Percentiles rank a stretch among this genome's conserved stretches.
These are phyloP conservation scores for Sternotherus odoratus DNA, from an alignment of 2,797 vertebrate genomes.

Conservation along the genomic window DNA sequence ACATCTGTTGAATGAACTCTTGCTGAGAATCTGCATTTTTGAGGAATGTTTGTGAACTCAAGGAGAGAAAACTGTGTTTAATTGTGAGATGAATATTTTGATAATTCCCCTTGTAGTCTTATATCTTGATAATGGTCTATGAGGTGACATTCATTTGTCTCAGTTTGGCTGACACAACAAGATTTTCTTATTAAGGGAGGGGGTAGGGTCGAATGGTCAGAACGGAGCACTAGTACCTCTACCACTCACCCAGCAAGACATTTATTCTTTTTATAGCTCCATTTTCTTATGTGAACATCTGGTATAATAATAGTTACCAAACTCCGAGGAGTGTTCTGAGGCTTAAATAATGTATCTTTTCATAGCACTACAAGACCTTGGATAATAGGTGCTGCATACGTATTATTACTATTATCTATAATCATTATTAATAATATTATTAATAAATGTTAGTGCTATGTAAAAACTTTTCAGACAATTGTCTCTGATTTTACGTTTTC, in stretches of 20 bases:
- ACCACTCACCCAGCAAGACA: neutral
- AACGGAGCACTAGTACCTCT: conserved; percentile 17
- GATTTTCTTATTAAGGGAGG: neutral
- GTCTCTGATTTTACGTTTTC: neutral
- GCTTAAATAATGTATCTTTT: conserved; percentile 38
- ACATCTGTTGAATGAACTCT: neutral
- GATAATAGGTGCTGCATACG: neutral
- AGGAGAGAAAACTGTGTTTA: neutral
- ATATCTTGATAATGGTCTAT: neutral
- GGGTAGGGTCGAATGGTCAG: neutral
- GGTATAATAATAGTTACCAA: conserved; percentile 24
- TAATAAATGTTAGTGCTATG: neutral
- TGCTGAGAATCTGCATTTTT: neutral
- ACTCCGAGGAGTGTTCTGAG: conserved; percentile 9
- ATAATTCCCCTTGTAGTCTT: neutral
- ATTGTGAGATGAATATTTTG: neutral
- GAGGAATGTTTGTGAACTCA: neutral
- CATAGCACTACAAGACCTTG: neutral
- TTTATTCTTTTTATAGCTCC: conserved; percentile 32
- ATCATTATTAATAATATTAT: neutral
- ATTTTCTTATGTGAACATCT: conserved; percentile 49
- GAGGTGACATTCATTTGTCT: fast-evolving
- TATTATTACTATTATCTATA: neutral
- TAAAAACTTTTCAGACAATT: neutral
- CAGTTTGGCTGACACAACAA: neutral